Evolutionary conservation across 1,140 invertebrate species (phyloP), one percentile per base, ranked within the genome.

Genomic region (Arctopsyche grandis): DNA sequence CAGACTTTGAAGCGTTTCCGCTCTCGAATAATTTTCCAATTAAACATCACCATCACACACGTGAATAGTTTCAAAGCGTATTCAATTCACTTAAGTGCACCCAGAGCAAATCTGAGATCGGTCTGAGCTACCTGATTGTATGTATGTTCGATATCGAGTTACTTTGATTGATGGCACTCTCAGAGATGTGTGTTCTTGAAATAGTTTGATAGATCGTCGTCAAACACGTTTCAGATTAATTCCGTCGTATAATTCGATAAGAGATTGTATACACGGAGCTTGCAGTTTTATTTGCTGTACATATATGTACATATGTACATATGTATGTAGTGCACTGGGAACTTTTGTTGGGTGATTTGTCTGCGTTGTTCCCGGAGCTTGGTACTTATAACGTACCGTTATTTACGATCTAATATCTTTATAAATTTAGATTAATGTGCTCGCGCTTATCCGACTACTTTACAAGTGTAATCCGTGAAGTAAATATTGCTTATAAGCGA

Each of bases 351-450:
- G 22, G 63, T 24, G 10, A 66, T 66, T 66, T 29, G 63, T 66
- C 63, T 66, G 63, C 3, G 14, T 66, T 66, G 24, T 66, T 9
- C 21, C 19, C 21, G 21, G 56, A 19, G 56, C 56, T 10, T 9
- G 16, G 16, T 60, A 16, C 16, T 60, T 60, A 9, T 9, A 21
- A 19, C 56, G 16, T 16, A 16, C 16, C 56, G 63, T 66, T 66
- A 22, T 66, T 66, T 66, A 66, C 63, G 63, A 66, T 66, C 63
- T 66, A 66, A 66, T 66, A 66, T 66, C 63, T 66, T 24, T 66
- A 26, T 14, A 66, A 66, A 66, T 66, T 66, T 66, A 66, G 24
- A 66, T n/a, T 22, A 66, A 66, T 66, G 19, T 7, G 1, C 7
- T 38, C 29, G 29, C 7, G 29, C 29, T 66, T 52, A 52, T 10